phyloP scores from a whole-genome alignment of 2,797 vertebrate genomes.

The Carcharodon carcharias region DNA sequence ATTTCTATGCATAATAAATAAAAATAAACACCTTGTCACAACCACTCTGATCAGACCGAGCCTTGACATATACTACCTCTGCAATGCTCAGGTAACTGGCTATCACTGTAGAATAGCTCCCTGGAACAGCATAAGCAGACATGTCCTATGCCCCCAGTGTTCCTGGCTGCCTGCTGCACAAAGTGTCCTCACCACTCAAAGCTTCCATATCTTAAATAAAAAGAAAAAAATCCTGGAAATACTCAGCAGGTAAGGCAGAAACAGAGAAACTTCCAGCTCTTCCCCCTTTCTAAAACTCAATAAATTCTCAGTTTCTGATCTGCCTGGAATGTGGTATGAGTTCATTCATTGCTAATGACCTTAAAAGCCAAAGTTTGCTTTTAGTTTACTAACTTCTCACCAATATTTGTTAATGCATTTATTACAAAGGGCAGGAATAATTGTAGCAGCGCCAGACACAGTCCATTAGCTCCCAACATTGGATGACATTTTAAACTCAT shows the following conservation, averaged over 20 bases:
- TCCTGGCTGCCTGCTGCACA: neutral
- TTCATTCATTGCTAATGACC: neutral
- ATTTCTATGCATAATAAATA: too few relatives aligned
- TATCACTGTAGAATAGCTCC: neutral
- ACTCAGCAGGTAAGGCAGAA: too few relatives aligned
- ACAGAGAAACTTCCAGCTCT: too few relatives aligned
- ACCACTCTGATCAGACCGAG: neutral
- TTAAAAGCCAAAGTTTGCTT: neutral
- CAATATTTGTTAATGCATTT: neutral
- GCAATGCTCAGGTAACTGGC: neutral
- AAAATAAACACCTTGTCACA: too few relatives aligned
- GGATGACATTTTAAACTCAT: neutral
- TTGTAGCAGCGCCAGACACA: neutral
- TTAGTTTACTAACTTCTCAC: neutral
- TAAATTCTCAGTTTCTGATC: neutral
- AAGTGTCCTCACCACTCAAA: neutral
- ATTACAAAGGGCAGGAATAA: neutral
- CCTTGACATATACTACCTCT: neutral
- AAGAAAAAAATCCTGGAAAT: too few relatives aligned
- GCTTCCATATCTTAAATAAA: neutral
- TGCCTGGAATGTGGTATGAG: neutral
- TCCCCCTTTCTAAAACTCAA: neutral
- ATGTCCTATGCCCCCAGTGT: neutral
- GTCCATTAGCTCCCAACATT: conserved; percentile 16
- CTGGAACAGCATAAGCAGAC: too few relatives aligned